phyloP scores from a whole-genome alignment of 2,888 invertebrate genomes.

The Drosophila percnosoma region DNA sequence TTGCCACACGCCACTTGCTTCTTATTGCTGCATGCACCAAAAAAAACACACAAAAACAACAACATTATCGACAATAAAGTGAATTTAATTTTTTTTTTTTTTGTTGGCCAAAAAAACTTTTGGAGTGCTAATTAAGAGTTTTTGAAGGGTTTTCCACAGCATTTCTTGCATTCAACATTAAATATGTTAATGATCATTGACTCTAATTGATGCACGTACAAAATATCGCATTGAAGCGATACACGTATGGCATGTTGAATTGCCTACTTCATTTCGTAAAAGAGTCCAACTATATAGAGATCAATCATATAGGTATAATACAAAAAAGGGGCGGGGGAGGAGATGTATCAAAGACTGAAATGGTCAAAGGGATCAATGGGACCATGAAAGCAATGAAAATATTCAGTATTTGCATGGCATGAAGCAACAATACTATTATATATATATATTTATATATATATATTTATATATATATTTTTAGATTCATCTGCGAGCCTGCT shows the following conservation, averaged over 20 bases:
- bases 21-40: conserved; percentile 51
- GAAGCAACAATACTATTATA: too few relatives aligned
- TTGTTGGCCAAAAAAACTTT: neutral
- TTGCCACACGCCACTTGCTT: conserved; percentile 21
- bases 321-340: too few relatives aligned
- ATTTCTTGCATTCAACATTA: neutral
- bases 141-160: conserved; percentile 2
- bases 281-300: too few relatives aligned
- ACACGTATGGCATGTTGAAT: neutral
- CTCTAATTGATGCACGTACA: conserved; percentile 7
- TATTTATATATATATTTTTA: neutral
- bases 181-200: conserved; percentile 4
- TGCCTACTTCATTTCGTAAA: neutral
- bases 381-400: too few relatives aligned
- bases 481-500: neutral
- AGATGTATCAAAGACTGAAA: too few relatives aligned
- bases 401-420: too few relatives aligned
- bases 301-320: too few relatives aligned
- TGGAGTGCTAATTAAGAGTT: conserved; percentile 12
- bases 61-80: conserved; percentile 17
- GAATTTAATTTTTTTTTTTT: conserved; percentile 21
- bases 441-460: neutral
- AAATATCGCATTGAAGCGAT: neutral
- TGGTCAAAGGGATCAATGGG: too few relatives aligned
- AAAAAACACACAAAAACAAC: neutral